Evolutionary conservation across 2,888 invertebrate species (phyloP).

Genomic region (Drosophila limbata): DNA sequence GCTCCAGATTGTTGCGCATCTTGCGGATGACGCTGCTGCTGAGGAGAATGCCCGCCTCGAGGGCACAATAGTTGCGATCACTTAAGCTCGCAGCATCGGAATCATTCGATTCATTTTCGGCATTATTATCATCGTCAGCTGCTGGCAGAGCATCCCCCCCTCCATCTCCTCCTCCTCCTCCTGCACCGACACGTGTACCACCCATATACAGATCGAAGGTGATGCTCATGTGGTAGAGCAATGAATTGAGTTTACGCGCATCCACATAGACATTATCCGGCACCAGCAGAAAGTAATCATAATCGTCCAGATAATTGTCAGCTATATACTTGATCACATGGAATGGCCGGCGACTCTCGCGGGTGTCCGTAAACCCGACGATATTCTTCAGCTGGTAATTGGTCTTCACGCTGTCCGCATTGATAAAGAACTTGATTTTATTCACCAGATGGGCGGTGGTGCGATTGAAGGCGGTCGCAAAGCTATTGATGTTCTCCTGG

Average conservation of each 20-base stretch:
- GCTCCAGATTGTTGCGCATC: constrained; percentile 92
- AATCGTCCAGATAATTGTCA: constrained; percentile 95
- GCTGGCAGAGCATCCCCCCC: constrained; percentile 1
- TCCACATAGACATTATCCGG: constrained; percentile 95
- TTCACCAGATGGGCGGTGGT: constrained; percentile 94
- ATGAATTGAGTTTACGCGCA: constrained; percentile 89
- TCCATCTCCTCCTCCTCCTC: constrained; percentile 12
- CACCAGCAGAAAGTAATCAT: constrained; percentile 96
- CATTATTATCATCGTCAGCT: not conserved
- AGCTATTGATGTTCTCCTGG: constrained; percentile 89
- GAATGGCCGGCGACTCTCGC: constrained; percentile 91
- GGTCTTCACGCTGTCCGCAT: constrained; percentile 86
- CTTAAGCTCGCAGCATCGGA: constrained; percentile 55
- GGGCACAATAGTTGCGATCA: constrained; percentile 85
- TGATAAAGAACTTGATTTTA: constrained; percentile 93
- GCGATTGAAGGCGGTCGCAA: constrained; percentile 94
- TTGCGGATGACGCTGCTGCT: constrained; percentile 94
- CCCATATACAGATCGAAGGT: constrained; percentile 95
- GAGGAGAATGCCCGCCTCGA: constrained; percentile 94
- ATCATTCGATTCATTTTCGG: constrained; percentile 26
- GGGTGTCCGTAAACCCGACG: constrained; percentile 94
- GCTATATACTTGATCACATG: constrained; percentile 95
- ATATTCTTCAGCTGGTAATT: constrained; percentile 89
- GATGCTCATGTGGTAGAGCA: constrained; percentile 92
- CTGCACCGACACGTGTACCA: constrained; percentile 86